Base-by-base conservation (phyloP, 2,888 invertebrate species). In the Pseudococcus viburni region DNA sequence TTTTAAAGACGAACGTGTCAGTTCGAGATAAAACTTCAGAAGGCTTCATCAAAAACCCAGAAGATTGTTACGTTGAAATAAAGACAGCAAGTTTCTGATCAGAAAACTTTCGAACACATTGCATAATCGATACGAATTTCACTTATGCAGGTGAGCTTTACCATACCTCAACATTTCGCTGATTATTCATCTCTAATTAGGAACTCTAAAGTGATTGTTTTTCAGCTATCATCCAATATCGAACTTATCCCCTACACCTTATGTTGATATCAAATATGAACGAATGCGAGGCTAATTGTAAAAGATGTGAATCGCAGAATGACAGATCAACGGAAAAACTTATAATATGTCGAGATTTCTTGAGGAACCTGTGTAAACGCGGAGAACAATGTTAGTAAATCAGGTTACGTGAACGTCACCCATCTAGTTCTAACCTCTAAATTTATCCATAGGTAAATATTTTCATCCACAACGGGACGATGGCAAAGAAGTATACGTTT, bases 321-420 rank as follows among this genome's bases (percentile, higher is more conserved):
- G 77, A 88, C 17, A 80, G 59, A 83, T 39, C 51, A 17, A 77
- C n/a, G 4, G 88, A 88, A n/a, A 85, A 88, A 26, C 33, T 77
- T 12, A 90, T 77, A 5, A 85, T 94, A 59, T 94, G 94, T 89
- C 91, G 94, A 39, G 94, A 94, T 90, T 94, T 93, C 90, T 91
- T 93, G 26, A 92, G 94, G 12, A 94, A 94, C 88, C 92, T 93
- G 19, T 94, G 94, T 90, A 93, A 93, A 89, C 91, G 94, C 80
- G 93, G 93, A 88, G 90, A 90, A 80, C 90, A 88, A 86, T 90
- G 90, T 89, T 42, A 88, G 83, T 88, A 17, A 64, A 17, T 17
- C 0, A 22, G 22, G 64, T 64, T 55, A 64, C 22, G 9, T 1
- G 12, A 64, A 59, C 59, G n/a, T n/a, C n/a, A 33, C 11, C 11